A percentile compares a stretch with the other conserved stretches of the same genome.
These are phyloP conservation scores for Gallinago media DNA, from an alignment of 2,113 vertebrate genomes.

Conservation along the genomic window DNA sequence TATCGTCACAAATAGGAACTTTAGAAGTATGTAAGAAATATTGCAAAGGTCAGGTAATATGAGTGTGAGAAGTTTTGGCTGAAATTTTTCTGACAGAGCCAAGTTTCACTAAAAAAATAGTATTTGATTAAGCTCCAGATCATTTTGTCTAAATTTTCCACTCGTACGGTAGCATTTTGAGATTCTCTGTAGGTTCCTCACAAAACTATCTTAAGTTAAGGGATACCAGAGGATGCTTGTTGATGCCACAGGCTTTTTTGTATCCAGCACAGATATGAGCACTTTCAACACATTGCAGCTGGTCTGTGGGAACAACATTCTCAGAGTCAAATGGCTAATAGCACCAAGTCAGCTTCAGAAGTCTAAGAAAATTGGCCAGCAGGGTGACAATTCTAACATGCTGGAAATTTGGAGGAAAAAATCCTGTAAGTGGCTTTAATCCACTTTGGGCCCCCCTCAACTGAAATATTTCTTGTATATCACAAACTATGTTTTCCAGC, in stretches of 20 bases:
- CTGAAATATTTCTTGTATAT: not conserved
- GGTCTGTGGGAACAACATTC: not conserved
- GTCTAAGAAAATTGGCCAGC: not conserved
- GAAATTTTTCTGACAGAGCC: not conserved
- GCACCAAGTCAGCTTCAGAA: not conserved
- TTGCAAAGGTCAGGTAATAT: not conserved
- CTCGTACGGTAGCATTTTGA: not conserved
- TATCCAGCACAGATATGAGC: not conserved
- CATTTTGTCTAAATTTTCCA: not conserved
- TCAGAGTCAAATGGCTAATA: not conserved
- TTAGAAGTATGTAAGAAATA: not conserved
- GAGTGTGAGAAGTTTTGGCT: not conserved
- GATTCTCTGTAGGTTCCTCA: not conserved
- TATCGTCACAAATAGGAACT: not conserved
- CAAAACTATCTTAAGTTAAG: not conserved
- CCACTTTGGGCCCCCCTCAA: accelerated
- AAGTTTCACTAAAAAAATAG: not conserved
- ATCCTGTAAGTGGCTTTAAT: accelerated
- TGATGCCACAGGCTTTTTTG: accelerated
- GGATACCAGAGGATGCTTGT: not conserved
- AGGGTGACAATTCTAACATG: not conserved
- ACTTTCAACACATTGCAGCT: not conserved
- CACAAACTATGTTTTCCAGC: accelerated
- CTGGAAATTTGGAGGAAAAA: not conserved
- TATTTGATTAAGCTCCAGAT: not conserved